Conservation (phyloP, 2,888 invertebrate genomes). For the Vesta saturnalis region DNA sequence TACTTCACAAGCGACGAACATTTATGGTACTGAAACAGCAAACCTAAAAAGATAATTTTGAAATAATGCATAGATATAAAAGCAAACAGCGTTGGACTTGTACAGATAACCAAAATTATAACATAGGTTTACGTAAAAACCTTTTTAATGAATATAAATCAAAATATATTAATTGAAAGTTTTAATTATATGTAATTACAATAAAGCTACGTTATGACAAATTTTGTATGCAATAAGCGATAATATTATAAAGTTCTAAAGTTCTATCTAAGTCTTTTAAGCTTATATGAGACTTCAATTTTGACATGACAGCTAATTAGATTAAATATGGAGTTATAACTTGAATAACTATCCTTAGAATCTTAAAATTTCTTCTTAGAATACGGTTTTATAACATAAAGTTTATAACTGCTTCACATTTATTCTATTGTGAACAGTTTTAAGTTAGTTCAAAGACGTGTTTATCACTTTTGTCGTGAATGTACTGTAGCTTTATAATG, state of each 20-base stretch:
- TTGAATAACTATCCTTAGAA: background rate
- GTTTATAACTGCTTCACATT: background rate
- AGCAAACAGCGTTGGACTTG: too few relatives aligned
- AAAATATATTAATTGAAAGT: too few relatives aligned
- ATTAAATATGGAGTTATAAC: background rate
- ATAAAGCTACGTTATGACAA: background rate
- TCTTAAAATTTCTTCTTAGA: background rate
- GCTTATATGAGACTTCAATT: background rate
- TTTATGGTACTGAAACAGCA: too few relatives aligned
- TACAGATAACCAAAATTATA: too few relatives aligned
- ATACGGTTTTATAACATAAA: background rate
- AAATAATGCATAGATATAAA: too few relatives aligned
- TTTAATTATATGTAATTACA: background rate
- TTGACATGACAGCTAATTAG: background rate
- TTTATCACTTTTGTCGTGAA: too few relatives aligned
- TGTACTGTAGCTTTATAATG: too few relatives aligned
- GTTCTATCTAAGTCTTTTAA: background rate
- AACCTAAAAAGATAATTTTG: too few relatives aligned
- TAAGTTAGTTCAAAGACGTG: too few relatives aligned
- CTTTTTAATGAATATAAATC: too few relatives aligned
- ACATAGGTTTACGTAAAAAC: too few relatives aligned
- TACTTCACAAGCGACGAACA: too few relatives aligned
- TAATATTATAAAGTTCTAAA: background rate
- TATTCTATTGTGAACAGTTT: background rate
- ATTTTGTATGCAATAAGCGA: background rate